Percentiles rank a stretch among this genome's conserved stretches.
phyloP scores from a whole-genome alignment of 2,797 vertebrate genomes.

The Gorsachius magnificus region DNA sequence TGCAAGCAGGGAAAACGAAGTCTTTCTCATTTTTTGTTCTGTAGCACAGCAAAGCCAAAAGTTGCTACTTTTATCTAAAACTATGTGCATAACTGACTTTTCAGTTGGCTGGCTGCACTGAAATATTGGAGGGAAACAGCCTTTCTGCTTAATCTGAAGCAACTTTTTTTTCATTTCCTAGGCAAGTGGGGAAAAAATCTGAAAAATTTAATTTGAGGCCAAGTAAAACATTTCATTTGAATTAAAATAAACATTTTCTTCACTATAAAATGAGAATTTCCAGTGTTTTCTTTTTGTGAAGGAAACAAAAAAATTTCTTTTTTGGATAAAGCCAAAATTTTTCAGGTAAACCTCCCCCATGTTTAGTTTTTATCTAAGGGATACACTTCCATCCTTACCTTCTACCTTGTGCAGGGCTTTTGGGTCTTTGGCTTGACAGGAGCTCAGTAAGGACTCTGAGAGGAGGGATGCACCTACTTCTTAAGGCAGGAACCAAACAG shows the following conservation, averaged over 20 bases:
- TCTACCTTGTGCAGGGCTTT: background rate
- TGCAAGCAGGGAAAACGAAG: background rate
- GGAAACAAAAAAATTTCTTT: background rate
- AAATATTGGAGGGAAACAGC: constrained; percentile 2
- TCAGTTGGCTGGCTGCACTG: constrained; percentile 4
- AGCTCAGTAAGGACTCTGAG: background rate
- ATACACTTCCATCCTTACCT: background rate
- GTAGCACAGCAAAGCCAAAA: background rate
- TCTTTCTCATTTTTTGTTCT: constrained; percentile 11
- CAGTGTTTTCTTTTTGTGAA: background rate
- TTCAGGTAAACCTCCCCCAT: background rate
- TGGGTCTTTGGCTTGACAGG: background rate
- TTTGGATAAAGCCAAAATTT: background rate
- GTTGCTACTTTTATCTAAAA: constrained; percentile 53
- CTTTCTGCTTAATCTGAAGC: background rate
- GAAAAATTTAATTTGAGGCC: constrained; percentile 11
- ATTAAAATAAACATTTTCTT: constrained; percentile 13
- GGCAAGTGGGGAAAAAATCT: constrained; percentile 5
- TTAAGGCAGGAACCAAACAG: background rate
- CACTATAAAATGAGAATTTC: constrained; percentile 13
- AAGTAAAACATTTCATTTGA: constrained; percentile 33
- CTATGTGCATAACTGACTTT: constrained; percentile 11
- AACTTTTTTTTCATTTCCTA: background rate
- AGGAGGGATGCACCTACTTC: background rate
- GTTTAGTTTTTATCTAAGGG: background rate